Evolutionary conservation across 2,888 invertebrate genomes (phyloP).

Genomic region (Unio pictorum): DNA sequence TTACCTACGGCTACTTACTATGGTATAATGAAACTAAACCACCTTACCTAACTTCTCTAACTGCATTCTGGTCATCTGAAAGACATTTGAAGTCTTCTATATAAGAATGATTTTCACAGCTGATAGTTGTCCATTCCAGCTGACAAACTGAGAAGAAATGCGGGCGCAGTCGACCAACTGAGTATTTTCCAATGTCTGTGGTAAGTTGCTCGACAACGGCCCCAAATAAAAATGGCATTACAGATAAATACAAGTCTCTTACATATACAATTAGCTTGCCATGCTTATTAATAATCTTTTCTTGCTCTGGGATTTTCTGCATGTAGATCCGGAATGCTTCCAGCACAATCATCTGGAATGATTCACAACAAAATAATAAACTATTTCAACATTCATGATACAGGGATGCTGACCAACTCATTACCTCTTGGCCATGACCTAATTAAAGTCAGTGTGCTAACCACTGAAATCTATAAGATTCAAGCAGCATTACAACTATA

Average conservation of each 20-base stretch:
- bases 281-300: slow-evolving; percentile 15
- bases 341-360: slow-evolving; percentile 30
- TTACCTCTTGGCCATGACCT: no score
- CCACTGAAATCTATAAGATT: no score
- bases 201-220: slow-evolving; percentile 87
- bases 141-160: slow-evolving; percentile 93
- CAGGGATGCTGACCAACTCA: no score
- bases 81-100: slow-evolving; percentile 52
- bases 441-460: no score
- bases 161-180: slow-evolving; percentile 92
- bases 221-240: slow-evolving; percentile 83
- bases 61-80: slow-evolving; percentile 28
- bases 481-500: no score
- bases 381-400: no score
- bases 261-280: slow-evolving; percentile 80
- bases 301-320: slow-evolving; percentile 4
- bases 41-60: slow-evolving; percentile 57
- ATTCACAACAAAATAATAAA: no score
- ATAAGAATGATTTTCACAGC: slow-evolving; percentile 36
- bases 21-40: not conserved
- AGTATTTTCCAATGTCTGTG: slow-evolving; percentile 94
- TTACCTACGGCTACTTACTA: slow-evolving; percentile 33
- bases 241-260: slow-evolving; percentile 24
- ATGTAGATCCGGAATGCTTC: slow-evolving; percentile 23
- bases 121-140: slow-evolving; percentile 74